These are phyloP conservation scores for Portunus trituberculatus DNA, from an alignment of 1,140 invertebrate genomes.

Conservation along the genomic window DNA sequence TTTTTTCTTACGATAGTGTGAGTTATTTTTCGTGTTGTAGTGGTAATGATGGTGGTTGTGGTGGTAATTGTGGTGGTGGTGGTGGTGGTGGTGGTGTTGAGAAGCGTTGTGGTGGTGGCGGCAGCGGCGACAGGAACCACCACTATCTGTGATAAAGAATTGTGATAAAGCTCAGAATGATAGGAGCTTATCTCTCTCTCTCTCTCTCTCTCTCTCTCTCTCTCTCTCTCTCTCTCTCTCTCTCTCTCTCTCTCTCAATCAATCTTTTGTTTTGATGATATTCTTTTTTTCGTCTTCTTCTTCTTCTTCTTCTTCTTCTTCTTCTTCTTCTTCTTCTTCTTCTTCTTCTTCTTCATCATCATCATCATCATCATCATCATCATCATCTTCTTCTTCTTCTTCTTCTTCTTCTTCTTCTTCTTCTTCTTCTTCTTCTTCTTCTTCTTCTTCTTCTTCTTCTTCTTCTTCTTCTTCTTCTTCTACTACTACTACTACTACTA, in stretches of 20 bases:
- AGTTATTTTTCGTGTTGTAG: not conserved
- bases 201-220: constrained; percentile 5
- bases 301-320: not conserved
- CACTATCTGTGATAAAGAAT: constrained; percentile 14
- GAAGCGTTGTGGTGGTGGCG: not conserved
- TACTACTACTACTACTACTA: not conserved
- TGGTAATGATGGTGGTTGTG: not conserved
- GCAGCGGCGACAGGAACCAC: not conserved
- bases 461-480: too few relatives aligned
- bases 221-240: not conserved
- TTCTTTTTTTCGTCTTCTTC: not conserved
- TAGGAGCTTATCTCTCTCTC: not conserved
- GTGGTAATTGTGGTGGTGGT: too few relatives aligned
- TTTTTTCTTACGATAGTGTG: too few relatives aligned
- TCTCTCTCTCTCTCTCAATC: not conserved
- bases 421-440: too few relatives aligned
- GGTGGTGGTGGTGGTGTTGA: not conserved
- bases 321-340: too few relatives aligned
- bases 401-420: too few relatives aligned
- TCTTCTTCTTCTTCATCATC: not conserved
- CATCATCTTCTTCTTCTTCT: not conserved
- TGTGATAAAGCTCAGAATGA: not conserved
- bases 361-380: not conserved
- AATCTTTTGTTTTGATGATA: not conserved
- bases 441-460: too few relatives aligned